Base-by-base conservation (phyloP, 2,113 vertebrate genomes). In the Leucopsar rothschildi region DNA sequence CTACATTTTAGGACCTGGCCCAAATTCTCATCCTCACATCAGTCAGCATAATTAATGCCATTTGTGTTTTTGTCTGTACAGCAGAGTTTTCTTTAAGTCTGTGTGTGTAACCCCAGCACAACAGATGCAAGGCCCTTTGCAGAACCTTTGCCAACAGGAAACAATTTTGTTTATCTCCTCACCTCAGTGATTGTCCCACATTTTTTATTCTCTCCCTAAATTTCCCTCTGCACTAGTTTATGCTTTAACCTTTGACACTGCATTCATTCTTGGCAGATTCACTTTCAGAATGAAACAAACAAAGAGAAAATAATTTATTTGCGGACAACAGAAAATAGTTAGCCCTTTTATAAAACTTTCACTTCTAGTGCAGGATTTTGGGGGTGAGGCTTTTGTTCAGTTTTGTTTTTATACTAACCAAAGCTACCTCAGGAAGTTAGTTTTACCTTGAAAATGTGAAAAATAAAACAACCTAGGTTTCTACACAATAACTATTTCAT, bases 221-320 rank as follows among this genome's bases (percentile, higher is more conserved):
- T 69, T 80, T 92, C 79, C 50, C 66, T 80, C 79, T 93, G 73
- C 18, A 12, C 45, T 60, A 52, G 55, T 72, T 90, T 44, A 49
- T 72, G 73, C 50, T 44, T 79, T 82, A 75, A 69, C 76, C 63
- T 94, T 87, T 91, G 59, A 47, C 47, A 78, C 9, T 57, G 57
- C 45, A 19, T 65, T 76, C 88, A 82, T 49, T 93, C 85, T 88
- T 69, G 44, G 55, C 40, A 80, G 59, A 88, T 60, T 92, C 86
- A 70, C 76, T 86, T 91, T 91, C 68, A 42, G 63, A 92, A 61
- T 25, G 86, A 86, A 90, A 80, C 9, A 90, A 90, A 79, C 25
- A 84, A 84, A 61, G 33, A 71, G 66, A 79, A 95, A 93, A 95
- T 88, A 40, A 90, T 90, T 90, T 86, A 95, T 76, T 61, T 80